phyloP scores from a whole-genome alignment of 2,888 invertebrate genomes.

The Rhingia rostrata region DNA sequence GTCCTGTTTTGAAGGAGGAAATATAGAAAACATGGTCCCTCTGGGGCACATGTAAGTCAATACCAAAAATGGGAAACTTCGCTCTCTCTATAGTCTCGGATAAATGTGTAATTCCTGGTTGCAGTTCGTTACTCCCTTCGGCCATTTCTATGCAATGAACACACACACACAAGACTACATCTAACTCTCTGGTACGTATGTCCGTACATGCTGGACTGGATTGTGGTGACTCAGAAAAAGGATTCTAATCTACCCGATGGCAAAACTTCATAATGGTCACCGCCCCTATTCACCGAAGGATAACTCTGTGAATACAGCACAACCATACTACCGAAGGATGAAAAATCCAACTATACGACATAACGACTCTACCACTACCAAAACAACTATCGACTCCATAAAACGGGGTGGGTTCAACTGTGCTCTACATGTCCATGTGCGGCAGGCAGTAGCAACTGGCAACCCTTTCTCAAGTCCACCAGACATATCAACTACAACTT shows the following conservation, averaged over 20 bases:
- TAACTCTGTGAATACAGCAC: slow-evolving; percentile 45
- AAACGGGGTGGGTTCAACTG: slow-evolving; percentile 48
- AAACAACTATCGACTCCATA: slow-evolving; percentile 56
- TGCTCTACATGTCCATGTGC: slow-evolving; percentile 16
- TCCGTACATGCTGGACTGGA: slow-evolving; percentile 6
- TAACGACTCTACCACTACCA: slow-evolving; percentile 7
- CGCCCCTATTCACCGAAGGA: slow-evolving; percentile 69
- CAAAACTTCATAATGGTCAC: slow-evolving; percentile 74
- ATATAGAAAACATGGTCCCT: slow-evolving; percentile 11
- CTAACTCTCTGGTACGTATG: slow-evolving; percentile 1
- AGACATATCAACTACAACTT: slow-evolving; percentile 55
- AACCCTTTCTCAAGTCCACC: slow-evolving; percentile 66
- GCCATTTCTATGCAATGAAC: slow-evolving; percentile 40
- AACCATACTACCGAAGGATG: slow-evolving; percentile 38
- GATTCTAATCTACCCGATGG: slow-evolving; percentile 74
- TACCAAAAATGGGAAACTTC: slow-evolving; percentile 6
- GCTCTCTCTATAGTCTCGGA: neutral
- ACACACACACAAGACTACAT: neutral
- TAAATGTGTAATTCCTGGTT: slow-evolving; percentile 25
- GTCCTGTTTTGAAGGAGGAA: neutral
- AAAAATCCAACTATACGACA: slow-evolving; percentile 58
- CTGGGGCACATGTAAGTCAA: slow-evolving; percentile 30
- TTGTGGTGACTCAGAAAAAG: slow-evolving; percentile 72
- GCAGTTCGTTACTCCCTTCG: slow-evolving; percentile 59
- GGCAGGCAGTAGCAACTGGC: slow-evolving; percentile 47